Evolutionary conservation across 2,888 invertebrate genomes (phyloP).

Genomic region (Malthinus flaveolus): DNA sequence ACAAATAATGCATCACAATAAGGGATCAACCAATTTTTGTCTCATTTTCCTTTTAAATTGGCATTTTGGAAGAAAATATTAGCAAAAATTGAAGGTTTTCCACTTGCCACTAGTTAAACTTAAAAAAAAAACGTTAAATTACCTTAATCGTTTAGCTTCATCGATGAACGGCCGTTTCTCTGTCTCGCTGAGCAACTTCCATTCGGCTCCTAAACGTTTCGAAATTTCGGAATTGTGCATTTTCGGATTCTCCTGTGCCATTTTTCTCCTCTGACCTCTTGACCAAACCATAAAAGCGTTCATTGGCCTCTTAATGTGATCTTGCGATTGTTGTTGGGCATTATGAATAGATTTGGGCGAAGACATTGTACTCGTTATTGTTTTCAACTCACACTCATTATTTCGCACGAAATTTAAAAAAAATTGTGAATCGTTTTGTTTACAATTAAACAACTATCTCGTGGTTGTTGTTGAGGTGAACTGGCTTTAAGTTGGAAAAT

Average conservation of each 20-base stretch:
- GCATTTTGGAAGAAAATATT: no score
- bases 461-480: slow-evolving; percentile 37
- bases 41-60: no score
- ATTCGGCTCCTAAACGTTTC: slow-evolving; percentile 83
- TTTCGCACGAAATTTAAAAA: slow-evolving; percentile 7
- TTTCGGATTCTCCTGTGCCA: slow-evolving; percentile 92
- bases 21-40: no score
- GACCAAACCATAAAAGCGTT: slow-evolving; percentile 91
- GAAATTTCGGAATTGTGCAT: slow-evolving; percentile 94
- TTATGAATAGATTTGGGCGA: slow-evolving; percentile 41
- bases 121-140: slow-evolving; percentile 41
- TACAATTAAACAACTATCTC: slow-evolving; percentile 31
- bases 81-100: no score
- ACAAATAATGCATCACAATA: no score
- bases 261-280: slow-evolving; percentile 83
- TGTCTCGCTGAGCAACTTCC: slow-evolving; percentile 84
- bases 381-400: slow-evolving; percentile 6
- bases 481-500: slow-evolving; percentile 35
- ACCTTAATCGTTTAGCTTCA: slow-evolving; percentile 87
- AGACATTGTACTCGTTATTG: slow-evolving; percentile 29
- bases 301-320: slow-evolving; percentile 78
- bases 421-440: slow-evolving; percentile 6
- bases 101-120: no score
- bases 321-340: slow-evolving; percentile 55
- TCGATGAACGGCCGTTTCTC: slow-evolving; percentile 90